A percentile compares a stretch with the other conserved stretches of the same genome.
phyloP scores from a whole-genome alignment of 2,113 vertebrate genomes.

The Litocranius walleri region DNA sequence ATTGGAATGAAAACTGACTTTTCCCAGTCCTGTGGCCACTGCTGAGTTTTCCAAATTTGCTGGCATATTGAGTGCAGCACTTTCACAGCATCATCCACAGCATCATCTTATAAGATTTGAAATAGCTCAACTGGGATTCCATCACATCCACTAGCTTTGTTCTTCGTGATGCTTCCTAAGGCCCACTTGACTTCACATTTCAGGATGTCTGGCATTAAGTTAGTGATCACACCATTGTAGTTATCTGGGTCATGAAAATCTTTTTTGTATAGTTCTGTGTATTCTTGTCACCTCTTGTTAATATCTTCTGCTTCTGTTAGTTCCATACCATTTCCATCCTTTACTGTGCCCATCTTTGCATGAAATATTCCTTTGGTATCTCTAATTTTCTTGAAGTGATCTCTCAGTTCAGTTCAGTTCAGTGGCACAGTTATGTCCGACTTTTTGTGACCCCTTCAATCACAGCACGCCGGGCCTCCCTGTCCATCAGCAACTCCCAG shows the following conservation, averaged over 20 bases:
- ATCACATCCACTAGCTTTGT: background rate
- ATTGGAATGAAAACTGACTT: background rate
- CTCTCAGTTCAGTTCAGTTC: background rate
- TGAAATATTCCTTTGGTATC: background rate
- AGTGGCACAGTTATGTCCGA: accelerated
- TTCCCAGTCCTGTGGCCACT: background rate
- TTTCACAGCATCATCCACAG: background rate
- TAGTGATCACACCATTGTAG: background rate
- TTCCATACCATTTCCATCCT: background rate
- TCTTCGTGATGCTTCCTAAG: background rate
- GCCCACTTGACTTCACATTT: background rate
- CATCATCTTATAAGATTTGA: background rate
- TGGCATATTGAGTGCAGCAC: background rate
- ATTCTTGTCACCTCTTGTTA: background rate
- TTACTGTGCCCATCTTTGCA: background rate
- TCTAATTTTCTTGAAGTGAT: background rate
- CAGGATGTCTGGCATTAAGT: background rate
- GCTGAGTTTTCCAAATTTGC: background rate
- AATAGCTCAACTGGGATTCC: background rate
- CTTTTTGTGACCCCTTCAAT: too few species aligned
- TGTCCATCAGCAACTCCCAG: too few species aligned
- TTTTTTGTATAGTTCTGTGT: background rate
- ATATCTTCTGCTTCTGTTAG: background rate
- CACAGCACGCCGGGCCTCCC: accelerated
- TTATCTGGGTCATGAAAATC: background rate